A percentile compares a stretch with the other conserved stretches of the same genome.
Evolutionary conservation across 2,797 vertebrate species (phyloP).

Genomic region (Decapterus maruadsi): DNA sequence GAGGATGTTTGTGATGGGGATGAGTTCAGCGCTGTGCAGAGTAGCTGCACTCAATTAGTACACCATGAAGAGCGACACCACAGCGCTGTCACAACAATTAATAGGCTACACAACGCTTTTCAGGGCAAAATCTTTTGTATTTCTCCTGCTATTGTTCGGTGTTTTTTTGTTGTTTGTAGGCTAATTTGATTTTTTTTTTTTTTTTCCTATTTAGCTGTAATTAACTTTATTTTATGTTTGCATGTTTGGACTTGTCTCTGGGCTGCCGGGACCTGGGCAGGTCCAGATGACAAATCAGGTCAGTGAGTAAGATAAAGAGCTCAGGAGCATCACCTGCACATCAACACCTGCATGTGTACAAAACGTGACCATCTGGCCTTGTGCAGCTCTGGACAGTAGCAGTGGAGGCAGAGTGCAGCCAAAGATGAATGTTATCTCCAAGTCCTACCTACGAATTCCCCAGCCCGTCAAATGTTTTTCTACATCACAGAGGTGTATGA

Average conservation of each 20-base stretch:
- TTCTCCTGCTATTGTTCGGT: background rate
- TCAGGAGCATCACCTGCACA: background rate
- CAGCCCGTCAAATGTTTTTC: no score
- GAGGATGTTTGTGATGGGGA: background rate
- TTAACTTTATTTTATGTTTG: background rate
- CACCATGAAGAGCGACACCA: no score
- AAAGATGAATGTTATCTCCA: no score
- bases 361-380: background rate
- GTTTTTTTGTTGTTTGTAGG: background rate
- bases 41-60: no score
- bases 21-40: background rate
- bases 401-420: no score
- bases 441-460: no score
- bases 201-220: no score
- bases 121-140: background rate
- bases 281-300: background rate
- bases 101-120: background rate
- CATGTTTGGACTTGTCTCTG: background rate
- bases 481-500: no score
- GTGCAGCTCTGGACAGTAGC: no score
- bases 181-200: background rate
- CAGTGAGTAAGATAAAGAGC: background rate
- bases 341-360: background rate
- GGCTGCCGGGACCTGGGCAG: background rate
- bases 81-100: no score